Percentiles rank a stretch among this genome's conserved stretches.
These are phyloP conservation scores for Dryobates pubescens DNA, from an alignment of 2,797 vertebrate genomes.

Conservation along the genomic window DNA sequence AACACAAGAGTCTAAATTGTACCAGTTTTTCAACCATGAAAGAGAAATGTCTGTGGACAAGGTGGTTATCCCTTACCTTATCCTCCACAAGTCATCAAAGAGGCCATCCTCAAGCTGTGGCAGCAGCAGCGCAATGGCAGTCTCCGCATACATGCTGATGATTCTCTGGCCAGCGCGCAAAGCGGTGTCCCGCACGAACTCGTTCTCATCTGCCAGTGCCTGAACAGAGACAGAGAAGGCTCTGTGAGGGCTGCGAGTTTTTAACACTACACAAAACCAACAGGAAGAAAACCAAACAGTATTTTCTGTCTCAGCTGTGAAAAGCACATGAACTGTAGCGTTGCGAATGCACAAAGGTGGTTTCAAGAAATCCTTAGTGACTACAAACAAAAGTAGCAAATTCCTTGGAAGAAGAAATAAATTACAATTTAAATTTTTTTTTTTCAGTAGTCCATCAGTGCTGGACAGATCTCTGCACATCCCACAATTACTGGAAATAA, in stretches of 20 bases:
- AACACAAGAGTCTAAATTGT: background rate
- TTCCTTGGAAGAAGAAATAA: background rate
- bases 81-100: constrained; percentile 98
- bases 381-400: background rate
- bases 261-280: background rate
- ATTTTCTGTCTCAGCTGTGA: background rate
- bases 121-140: constrained; percentile 92
- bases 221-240: constrained; percentile 44
- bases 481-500: background rate
- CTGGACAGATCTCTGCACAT: background rate
- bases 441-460: background rate
- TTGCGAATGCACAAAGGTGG: background rate
- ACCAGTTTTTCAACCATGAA: background rate
- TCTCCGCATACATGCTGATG: constrained; percentile 98
- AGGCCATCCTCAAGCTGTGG: constrained; percentile 97
- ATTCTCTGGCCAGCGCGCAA: constrained; percentile 93
- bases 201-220: constrained; percentile 97
- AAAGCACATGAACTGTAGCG: background rate
- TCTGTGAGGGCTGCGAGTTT: background rate
- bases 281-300: background rate
- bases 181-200: constrained; percentile 97
- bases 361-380: background rate
- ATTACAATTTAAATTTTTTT: background rate
- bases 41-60: background rate
- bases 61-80: constrained; percentile 81